Base-by-base conservation (phyloP, 2,888 invertebrate species). In the Noctua comes region DNA sequence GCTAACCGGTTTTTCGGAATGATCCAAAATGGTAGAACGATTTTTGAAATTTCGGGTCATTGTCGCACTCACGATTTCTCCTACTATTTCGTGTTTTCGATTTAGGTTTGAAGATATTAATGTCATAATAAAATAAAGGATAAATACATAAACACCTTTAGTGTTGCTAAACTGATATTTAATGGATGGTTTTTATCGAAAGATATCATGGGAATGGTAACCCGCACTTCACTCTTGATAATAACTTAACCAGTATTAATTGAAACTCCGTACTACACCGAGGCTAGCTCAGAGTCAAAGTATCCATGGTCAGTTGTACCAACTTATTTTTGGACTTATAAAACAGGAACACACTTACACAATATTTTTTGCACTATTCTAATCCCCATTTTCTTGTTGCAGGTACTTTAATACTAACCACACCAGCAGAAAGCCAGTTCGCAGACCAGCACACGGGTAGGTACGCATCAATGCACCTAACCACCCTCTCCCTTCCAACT, bases 371-470 rank as follows among this genome's bases (percentile, higher is more conserved):
- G 24, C 40, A 40, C 65, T 73, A 59, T 40, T 36, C 24, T 40
- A 24, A 43, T 18, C 2, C 46, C 16, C 6, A 59, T 83, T 74
- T 77, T 76, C 46, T 92, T 89, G 86, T 95, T 95, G 0, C 95
- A 97, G 96, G 95, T 91, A 90, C 95, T 13, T 87, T 95, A 24
- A 84, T 94, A 27, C 75, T 95, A 51, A 85, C 91, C 36, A 77
- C 92, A 59, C 89, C 90, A 74, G 89, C 91, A 87, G 89, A 86
- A 93, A 93, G 96, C 90, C 96, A 96, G 89, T 93, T 93, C 79
- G 89, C 92, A 86, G 93, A 88, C 85, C 95, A 93, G 90, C 96
- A 96, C 89, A 95, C 94, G 95, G 97, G 97, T 97, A 97, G 97
- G 97, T 97, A 97, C 91, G 97, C 97, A 97, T 97, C 97, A 95